Evolutionary conservation across 1,140 invertebrate species (phyloP).

Genomic region (Camponotus pennsylvanicus): DNA sequence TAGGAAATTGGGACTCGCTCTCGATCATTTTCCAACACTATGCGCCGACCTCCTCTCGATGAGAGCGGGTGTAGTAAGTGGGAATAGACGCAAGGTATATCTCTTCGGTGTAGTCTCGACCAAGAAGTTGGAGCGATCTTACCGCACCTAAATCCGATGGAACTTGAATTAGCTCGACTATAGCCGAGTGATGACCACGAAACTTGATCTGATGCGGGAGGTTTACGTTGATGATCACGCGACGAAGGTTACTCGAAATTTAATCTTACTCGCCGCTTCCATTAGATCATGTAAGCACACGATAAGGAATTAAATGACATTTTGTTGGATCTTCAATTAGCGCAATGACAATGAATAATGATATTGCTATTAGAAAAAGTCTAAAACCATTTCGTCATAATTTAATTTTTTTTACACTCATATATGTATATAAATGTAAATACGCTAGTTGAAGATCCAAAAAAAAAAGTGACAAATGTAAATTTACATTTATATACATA

Average conservation of each 20-base stretch:
- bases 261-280: background rate
- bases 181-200: slow-evolving; percentile 35
- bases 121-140: slow-evolving; percentile 37
- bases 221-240: slow-evolving; percentile 35
- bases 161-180: slow-evolving; percentile 48
- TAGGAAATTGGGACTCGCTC: slow-evolving; percentile 76
- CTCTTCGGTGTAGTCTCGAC: slow-evolving; percentile 36
- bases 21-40: slow-evolving; percentile 74
- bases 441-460: too few relatives aligned
- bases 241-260: background rate
- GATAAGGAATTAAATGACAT: slow-evolving; percentile 38
- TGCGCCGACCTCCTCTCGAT: slow-evolving; percentile 13
- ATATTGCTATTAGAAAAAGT: background rate
- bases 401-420: background rate
- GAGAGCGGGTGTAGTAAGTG: background rate
- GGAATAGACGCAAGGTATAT: slow-evolving; percentile 41
- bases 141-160: slow-evolving; percentile 23
- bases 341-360: background rate
- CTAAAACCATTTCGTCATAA: background rate
- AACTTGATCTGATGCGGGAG: slow-evolving; percentile 5
- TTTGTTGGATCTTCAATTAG: slow-evolving; percentile 8
- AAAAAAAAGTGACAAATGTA: too few relatives aligned
- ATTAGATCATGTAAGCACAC: slow-evolving; percentile 4
- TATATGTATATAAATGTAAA: too few relatives aligned
- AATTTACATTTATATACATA: too few relatives aligned